Conservation (phyloP, 2,113 vertebrate genomes). For the Peromyscus polionotus region DNA sequence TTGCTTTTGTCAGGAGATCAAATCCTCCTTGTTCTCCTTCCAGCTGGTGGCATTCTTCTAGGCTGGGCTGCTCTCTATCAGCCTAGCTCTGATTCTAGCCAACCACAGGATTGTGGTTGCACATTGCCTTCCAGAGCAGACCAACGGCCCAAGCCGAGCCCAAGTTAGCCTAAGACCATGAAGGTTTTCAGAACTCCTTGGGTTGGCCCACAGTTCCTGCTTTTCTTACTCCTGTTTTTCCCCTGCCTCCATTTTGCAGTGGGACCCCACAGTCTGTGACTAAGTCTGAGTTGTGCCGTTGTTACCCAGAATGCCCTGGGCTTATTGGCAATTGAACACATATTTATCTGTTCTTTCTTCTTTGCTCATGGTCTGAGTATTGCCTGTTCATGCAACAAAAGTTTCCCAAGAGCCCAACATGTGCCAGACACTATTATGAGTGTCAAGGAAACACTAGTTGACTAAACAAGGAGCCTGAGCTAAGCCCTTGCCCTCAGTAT, state of each 20-base stretch:
- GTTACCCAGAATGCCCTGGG: neutral
- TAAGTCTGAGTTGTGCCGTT: neutral
- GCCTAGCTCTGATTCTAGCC: neutral
- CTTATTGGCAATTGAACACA: constrained; percentile 14
- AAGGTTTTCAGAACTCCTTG: neutral
- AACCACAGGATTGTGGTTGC: accelerated
- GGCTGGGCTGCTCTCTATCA: neutral
- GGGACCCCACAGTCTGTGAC: neutral
- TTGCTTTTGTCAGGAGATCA: neutral
- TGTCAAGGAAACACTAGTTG: neutral
- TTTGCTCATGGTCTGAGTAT: neutral
- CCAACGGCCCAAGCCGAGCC: neutral
- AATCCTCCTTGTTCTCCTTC: neutral
- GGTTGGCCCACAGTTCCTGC: neutral
- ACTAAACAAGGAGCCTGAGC: neutral
- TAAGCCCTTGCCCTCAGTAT: neutral
- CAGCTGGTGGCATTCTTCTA: neutral
- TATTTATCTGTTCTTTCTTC: constrained; percentile 37
- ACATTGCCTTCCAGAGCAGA: neutral
- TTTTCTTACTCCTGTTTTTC: neutral
- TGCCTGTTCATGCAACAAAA: neutral
- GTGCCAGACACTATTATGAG: neutral
- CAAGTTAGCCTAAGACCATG: neutral
- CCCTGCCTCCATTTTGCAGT: neutral
- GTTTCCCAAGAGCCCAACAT: neutral